Evolutionary conservation across 2,888 invertebrate species (phyloP), one percentile per base, ranked within the genome.

Genomic region (Sphaerophoria rueppellii): DNA sequence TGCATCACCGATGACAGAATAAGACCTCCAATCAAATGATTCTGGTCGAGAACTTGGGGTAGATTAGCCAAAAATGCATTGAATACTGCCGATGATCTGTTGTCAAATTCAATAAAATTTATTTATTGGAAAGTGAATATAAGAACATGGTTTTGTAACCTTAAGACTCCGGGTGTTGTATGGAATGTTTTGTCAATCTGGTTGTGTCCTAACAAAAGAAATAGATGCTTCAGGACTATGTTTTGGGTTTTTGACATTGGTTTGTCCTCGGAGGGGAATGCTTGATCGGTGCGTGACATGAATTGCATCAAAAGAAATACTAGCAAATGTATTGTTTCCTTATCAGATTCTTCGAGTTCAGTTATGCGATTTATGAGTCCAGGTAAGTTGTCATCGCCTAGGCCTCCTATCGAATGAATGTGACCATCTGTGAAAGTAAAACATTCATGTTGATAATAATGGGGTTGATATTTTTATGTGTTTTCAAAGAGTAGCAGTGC

Each of bases 291-390:
- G 88, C 95, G 93, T 0, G 98, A 97, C 90, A 99, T 93, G 91
- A 98, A 99, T 93, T 98, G 98, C 96, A 99, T 98, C 12, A 99
- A 94, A n/a, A 99, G 93, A 89, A 98, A 97, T 11, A 99, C 96
- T 48, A 99, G 93, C 35, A 99, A 93, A 91, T 99, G 98, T 88
- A 98, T 96, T 0, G 99, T 99, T 92, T 99, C 98, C 87, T 96
- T 95, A 90, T 99, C 99, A 0, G 97, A 95, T 90, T 98, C 98
- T 90, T 99, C 98, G 65, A 97, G 93, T 89, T 99, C 99, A 85
- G 98, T 95, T 2, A 98, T 96, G 89, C 96, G 94, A 86, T 98
- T 97, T 52, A 98, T 93, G 81, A 97, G 94, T 1, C 95, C 94
- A 37, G 96, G 94, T 48, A 97, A 92, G 89, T 96, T 95, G 89